Base-by-base conservation (phyloP, 2,797 vertebrate genomes). In the Sparidentex hasta region DNA sequence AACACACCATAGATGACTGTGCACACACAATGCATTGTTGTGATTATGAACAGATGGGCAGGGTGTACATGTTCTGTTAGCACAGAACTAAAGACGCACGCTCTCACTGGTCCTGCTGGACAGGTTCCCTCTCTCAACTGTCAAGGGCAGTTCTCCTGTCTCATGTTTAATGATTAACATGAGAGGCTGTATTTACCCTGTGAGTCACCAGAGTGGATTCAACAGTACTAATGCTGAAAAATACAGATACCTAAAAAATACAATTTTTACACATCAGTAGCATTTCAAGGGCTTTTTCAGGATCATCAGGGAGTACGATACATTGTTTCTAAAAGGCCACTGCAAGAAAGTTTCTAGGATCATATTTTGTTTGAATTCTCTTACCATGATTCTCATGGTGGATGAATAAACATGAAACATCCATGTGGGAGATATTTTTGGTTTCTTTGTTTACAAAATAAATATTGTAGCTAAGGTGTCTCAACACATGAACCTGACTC, bases 151-250 rank as follows among this genome's bases (percentile, higher is more conserved):
- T 83, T 83, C 76, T 85, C 76, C 69, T 51, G 46, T 21, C 27
- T 72, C 12, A 65, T 55, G 65, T 59, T 0, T 87, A 92, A 94
- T 91, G 65, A 90, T 92, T 92, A 92, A 92, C 88, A 56, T 20
- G 17, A 61, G 11, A 64, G 59, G 7, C 57, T 29, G 8, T 51
- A 54, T 81, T 77, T 44, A 69, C 50, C 21, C 3, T 25, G 11
- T 18, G 43, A 71, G 59, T 23, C 2, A 48, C n/a, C 59, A 41
- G n/a, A 65, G 41, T n/a, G 13, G 18, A 48, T 46, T 50, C 20
- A 58, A 33, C 3, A 54, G 9, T 62, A 29, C 38, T 43, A 62
- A 11, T 20, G 16, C 2, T 57, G 9, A 18, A 8, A 51, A 61
- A 65, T 47, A 56, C 2, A 33, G 11, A 48, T 33, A 56, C 8